These are phyloP conservation scores for Vimba vimba DNA, from an alignment of 2,113 vertebrate species.

Conservation along the genomic window DNA sequence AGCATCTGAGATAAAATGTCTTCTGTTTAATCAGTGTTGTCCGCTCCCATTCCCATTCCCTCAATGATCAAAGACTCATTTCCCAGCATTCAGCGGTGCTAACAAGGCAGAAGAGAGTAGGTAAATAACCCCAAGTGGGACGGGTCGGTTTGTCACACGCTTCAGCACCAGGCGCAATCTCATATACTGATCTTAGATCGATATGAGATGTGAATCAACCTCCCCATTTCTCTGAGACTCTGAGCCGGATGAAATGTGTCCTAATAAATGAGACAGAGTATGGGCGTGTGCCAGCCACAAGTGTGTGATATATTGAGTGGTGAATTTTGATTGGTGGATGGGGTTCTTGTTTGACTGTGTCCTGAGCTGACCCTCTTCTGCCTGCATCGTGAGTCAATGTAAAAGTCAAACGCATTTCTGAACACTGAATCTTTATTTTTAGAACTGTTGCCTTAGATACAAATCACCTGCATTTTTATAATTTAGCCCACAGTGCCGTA, in stretches of 20 bases:
- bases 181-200: conserved; percentile 31
- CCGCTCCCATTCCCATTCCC: background rate
- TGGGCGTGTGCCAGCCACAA: conserved; percentile 8
- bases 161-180: conserved; percentile 39
- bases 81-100: conserved; percentile 27
- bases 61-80: conserved; percentile 44
- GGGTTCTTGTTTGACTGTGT: background rate
- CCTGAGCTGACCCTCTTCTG: conserved; percentile 14
- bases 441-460: conserved; percentile 3
- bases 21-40: conserved; percentile 54
- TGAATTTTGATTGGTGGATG: conserved; percentile 40
- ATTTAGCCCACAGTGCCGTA: background rate
- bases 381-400: background rate
- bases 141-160: conserved; percentile 32
- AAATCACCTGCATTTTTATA: conserved; percentile 8
- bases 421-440: conserved; percentile 24
- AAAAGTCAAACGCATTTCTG: conserved; percentile 27
- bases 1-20: conserved; percentile 63
- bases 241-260: conserved; percentile 38
- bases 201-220: conserved; percentile 49
- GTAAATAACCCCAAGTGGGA: conserved; percentile 49
- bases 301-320: conserved; percentile 24
- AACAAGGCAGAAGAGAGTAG: conserved; percentile 35
- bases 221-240: conserved; percentile 23
- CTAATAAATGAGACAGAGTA: conserved; percentile 52